A percentile compares a stretch with the other conserved stretches of the same genome.
Evolutionary conservation across 2,888 invertebrate species (phyloP).

Genomic region (Athrips mouffetella): DNA sequence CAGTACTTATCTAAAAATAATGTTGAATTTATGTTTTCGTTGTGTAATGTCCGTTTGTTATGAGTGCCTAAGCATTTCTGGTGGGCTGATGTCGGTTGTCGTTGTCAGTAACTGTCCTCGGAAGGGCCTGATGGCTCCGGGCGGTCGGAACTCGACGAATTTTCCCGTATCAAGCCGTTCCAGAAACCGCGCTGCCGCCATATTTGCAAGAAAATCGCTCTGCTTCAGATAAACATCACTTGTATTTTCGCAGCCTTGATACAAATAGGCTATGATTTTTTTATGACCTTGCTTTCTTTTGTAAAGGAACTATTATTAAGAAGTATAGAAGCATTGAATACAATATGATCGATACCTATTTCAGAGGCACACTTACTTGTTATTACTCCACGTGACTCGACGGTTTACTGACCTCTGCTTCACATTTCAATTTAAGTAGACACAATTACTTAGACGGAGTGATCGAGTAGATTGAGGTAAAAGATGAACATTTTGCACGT

Average conservation of each 20-base stretch:
- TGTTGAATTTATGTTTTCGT: neutral
- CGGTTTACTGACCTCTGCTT: constrained; percentile 30
- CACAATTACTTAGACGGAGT: constrained; percentile 21
- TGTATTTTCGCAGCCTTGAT: neutral
- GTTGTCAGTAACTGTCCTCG: constrained; percentile 28
- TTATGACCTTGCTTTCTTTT: neutral
- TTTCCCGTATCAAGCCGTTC: constrained; percentile 21
- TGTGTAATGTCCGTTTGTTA: neutral
- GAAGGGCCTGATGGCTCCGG: constrained; percentile 43
- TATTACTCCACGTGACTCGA: constrained; percentile 29
- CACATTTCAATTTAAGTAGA: constrained; percentile 29
- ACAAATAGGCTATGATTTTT: neutral
- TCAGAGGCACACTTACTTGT: constrained; percentile 23
- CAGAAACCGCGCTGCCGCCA: constrained; percentile 7
- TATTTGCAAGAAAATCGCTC: constrained; percentile 13
- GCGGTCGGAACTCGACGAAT: constrained; percentile 46
- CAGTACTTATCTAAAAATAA: too few species aligned
- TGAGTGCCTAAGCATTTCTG: neutral
- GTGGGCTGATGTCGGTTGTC: constrained; percentile 28
- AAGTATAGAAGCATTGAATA: neutral
- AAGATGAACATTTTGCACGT: constrained; percentile 41
- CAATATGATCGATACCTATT: constrained; percentile 16
- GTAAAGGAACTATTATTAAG: neutral
- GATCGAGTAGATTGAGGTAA: constrained; percentile 30
- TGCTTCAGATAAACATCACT: neutral